These are phyloP conservation scores for Acanthosepion lycidas DNA, from an alignment of 2,888 invertebrate genomes.

Conservation along the genomic window DNA sequence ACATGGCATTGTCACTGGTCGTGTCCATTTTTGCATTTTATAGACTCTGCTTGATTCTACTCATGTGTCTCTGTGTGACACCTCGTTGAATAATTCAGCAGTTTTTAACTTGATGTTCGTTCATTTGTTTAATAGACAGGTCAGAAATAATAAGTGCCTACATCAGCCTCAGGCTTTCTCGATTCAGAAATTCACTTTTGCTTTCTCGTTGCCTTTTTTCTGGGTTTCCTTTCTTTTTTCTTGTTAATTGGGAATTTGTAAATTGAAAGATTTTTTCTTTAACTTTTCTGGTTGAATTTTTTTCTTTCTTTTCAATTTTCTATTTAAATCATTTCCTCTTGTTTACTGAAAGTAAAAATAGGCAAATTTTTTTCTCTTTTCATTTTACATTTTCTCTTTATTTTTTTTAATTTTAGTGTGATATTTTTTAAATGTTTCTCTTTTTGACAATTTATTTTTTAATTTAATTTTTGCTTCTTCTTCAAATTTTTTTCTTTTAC, in stretches of 20 bases:
- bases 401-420: no score
- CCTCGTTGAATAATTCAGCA: background rate
- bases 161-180: background rate
- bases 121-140: slow-evolving; percentile 33
- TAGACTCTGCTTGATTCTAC: background rate
- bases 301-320: no score
- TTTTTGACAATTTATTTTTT: no score
- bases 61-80: background rate
- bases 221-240: background rate
- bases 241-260: background rate
- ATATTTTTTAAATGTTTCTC: no score
- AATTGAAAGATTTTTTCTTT: background rate
- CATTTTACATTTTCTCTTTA: no score
- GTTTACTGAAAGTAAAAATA: no score
- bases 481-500: no score
- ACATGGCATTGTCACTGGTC: background rate
- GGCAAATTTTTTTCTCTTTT: no score
- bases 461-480: no score
- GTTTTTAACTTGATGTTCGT: slow-evolving; percentile 8
- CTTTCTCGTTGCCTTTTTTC: background rate
- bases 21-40: background rate
- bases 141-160: background rate
- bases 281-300: no score
- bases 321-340: no score
- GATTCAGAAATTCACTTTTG: background rate